Evolutionary conservation across 2,888 invertebrate genomes (phyloP), one percentile per base, ranked within the genome.

Genomic region (Zele albiditarsus): DNA sequence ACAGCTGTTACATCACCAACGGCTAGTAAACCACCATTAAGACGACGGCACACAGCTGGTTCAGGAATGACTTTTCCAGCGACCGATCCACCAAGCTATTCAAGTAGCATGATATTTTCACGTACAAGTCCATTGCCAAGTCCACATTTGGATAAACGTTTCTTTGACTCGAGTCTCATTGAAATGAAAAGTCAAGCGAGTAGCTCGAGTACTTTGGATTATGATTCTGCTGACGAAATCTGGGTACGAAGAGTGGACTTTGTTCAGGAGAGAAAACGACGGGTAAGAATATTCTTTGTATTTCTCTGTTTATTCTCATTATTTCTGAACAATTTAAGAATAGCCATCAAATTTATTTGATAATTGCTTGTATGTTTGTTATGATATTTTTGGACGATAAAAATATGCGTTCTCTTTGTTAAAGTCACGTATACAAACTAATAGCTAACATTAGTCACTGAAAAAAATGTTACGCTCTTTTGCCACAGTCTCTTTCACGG

Each of bases 131-230:
- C 91, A 2, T 83, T 91, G 77, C 90, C 90, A 31, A 91, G 92
- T 84, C 94, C 93, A 2, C 96, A 96, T 89, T 91, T 94, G 79
- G 95, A 95, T 89, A 94, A 94, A 85, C 91, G 94, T 80, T 96
- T 95, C 91, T 96, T 96, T 86, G 96, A 96, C 89, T 94, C 94
- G 81, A 95, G 95, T 79, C 90, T 96, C 80, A 93, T 96, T 82
- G 95, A 95, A 89, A 95, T 96, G 89, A 94, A 95, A 86, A 94
- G 93, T 81, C 92, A 92, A 73, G 93, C 93, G n/a, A 93, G 93
- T 78, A 93, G 92, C 81, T 90, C 90, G 71, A 90, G 91, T 58
- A 92, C 93, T 0, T 88, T 93, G 62, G 93, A 93, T 82, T 90
- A 90, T 78, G 90, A 89, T 78, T 91, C 90, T 5, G 90, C 89